Evolutionary conservation across 1,140 invertebrate species (phyloP).

Genomic region (Lordiphosa clarofinis): DNA sequence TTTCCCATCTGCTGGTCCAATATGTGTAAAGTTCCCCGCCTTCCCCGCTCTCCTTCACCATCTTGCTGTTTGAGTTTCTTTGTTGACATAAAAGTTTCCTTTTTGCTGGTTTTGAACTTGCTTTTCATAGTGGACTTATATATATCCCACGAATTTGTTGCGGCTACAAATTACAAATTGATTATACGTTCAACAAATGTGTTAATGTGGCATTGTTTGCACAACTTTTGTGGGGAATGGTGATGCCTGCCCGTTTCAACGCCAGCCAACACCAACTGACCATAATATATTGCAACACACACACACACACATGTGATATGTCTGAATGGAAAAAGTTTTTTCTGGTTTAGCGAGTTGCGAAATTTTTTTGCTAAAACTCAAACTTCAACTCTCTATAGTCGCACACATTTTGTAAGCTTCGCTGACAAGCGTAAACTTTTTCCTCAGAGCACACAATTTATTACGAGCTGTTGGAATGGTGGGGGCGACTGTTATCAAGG

Average conservation of each 20-base stretch:
- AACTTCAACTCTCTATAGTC: slow-evolving; percentile 32
- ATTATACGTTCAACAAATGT: slow-evolving; percentile 78
- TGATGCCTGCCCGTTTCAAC: not conserved
- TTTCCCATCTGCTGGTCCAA: not conserved
- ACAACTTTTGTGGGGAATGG: slow-evolving; percentile 51
- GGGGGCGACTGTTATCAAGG: slow-evolving; percentile 27
- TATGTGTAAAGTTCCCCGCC: slow-evolving; percentile 27
- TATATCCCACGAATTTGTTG: slow-evolving; percentile 71
- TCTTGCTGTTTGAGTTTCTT: slow-evolving; percentile 39
- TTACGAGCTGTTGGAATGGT: slow-evolving; percentile 31
- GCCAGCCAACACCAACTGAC: slow-evolving; percentile 41
- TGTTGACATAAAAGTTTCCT: slow-evolving; percentile 69
- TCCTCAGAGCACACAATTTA: slow-evolving; percentile 52
- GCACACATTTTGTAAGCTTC: slow-evolving; percentile 51
- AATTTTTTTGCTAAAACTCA: slow-evolving; percentile 48
- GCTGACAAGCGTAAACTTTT: slow-evolving; percentile 72
- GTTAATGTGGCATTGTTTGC: slow-evolving; percentile 77
- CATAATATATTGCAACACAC: slow-evolving; percentile 72
- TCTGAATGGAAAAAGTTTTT: slow-evolving; percentile 61
- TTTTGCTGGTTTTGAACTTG: slow-evolving; percentile 25
- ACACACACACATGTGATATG: slow-evolving; percentile 53
- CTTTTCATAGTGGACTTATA: slow-evolving; percentile 53
- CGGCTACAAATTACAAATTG: slow-evolving; percentile 78
- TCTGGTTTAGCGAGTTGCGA: slow-evolving; percentile 48
- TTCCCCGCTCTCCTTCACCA: not conserved